These are phyloP conservation scores for Gastrophysa polygoni DNA, from an alignment of 2,888 invertebrate genomes.

Conservation along the genomic window DNA sequence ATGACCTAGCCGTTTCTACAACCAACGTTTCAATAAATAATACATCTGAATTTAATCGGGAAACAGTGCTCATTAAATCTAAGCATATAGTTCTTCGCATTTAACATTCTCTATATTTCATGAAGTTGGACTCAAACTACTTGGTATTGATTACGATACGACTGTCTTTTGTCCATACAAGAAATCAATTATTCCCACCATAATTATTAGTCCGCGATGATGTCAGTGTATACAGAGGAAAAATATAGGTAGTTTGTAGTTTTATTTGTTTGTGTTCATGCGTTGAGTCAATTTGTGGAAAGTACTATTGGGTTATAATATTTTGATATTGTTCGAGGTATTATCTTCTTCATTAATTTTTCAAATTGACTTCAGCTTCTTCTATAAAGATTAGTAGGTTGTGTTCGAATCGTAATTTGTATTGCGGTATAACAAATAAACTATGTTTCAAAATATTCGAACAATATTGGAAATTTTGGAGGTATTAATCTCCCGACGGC, in stretches of 20 bases:
- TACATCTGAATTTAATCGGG: constrained; percentile 45
- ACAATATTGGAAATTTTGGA: no score
- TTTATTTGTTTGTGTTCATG: constrained; percentile 12
- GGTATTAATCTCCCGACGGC: no score
- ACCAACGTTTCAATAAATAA: constrained; percentile 48
- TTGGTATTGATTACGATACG: constrained; percentile 34
- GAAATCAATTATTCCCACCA: constrained; percentile 31
- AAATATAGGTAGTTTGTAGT: no score
- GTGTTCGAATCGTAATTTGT: not conserved
- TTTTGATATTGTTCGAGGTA: not conserved
- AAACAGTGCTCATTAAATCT: constrained; percentile 48
- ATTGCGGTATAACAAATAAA: not conserved
- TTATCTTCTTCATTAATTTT: not conserved
- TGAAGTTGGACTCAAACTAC: constrained; percentile 33
- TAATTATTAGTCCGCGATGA: constrained; percentile 25
- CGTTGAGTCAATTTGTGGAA: not conserved
- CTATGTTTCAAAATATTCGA: no score
- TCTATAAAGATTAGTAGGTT: not conserved
- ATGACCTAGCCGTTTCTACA: constrained; percentile 41
- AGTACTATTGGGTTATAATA: not conserved
- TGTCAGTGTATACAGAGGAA: constrained; percentile 4
- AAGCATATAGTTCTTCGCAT: constrained; percentile 38
- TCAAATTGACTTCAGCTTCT: no score
- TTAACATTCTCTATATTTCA: constrained; percentile 34
- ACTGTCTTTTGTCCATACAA: constrained; percentile 21